These are phyloP conservation scores for Cyanistes caeruleus DNA, from an alignment of 2,113 vertebrate species.

Conservation along the genomic window DNA sequence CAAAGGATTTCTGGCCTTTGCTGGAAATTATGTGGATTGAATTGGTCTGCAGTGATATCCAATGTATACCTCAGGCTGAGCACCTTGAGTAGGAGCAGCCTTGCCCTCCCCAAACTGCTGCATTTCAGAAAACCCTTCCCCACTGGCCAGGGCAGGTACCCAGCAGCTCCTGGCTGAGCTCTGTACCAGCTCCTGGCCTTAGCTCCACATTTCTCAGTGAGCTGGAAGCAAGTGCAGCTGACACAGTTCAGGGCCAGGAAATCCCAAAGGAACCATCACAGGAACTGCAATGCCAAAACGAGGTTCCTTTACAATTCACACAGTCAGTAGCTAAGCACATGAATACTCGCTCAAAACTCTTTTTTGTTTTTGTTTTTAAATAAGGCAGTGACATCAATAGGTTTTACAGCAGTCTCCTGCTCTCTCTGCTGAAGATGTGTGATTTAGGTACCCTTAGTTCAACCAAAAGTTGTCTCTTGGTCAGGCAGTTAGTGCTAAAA, in stretches of 20 bases:
- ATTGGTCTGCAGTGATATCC: not conserved
- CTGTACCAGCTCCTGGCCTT: not conserved
- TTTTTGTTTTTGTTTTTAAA: not conserved
- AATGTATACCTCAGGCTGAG: not conserved
- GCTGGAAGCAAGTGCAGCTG: not conserved
- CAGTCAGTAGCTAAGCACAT: not conserved
- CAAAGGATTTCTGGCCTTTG: not conserved
- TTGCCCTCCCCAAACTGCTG: not conserved
- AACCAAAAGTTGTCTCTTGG: not conserved
- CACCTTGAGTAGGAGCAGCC: not conserved
- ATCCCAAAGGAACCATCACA: not conserved
- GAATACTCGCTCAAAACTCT: not conserved
- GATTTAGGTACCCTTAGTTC: not conserved
- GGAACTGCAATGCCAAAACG: not conserved
- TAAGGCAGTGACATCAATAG: not conserved
- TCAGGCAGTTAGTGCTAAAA: not conserved
- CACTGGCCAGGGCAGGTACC: not conserved
- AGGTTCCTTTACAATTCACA: not conserved
- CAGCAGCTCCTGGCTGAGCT: not conserved
- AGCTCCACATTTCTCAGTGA: not conserved
- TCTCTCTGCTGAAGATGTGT: not conserved
- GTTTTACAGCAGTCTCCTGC: not conserved
- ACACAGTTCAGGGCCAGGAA: not conserved
- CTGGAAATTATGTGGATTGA: not conserved
- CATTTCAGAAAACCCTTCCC: not conserved